phyloP scores from a whole-genome alignment of 2,113 vertebrate species.

The Conger conger region DNA sequence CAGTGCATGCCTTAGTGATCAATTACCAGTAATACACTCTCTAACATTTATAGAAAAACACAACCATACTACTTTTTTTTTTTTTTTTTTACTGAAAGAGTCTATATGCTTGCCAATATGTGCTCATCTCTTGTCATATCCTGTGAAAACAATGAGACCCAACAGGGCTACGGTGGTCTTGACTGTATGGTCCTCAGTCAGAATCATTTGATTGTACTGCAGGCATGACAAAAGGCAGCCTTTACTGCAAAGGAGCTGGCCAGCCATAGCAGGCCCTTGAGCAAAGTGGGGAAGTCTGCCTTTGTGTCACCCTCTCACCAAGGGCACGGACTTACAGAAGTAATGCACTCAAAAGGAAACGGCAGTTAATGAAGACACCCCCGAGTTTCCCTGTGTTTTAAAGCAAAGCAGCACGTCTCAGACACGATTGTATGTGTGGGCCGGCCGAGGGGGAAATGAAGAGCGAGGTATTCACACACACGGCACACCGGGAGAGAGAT shows the following conservation, averaged over 20 bases:
- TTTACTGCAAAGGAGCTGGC: background rate
- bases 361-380: background rate
- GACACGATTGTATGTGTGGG: slow-evolving; percentile 5
- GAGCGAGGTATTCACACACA: slow-evolving; percentile 45
- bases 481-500: background rate
- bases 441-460: background rate
- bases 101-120: background rate
- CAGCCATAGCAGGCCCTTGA: background rate
- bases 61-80: background rate
- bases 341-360: background rate
- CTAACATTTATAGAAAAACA: background rate
- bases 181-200: background rate
- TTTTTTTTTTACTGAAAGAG: background rate
- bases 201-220: background rate
- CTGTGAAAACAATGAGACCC: background rate
- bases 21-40: background rate
- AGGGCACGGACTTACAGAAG: background rate
- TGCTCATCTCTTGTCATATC: background rate
- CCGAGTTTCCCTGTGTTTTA: slow-evolving; percentile 8
- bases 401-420: background rate
- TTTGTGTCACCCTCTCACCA: background rate
- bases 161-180: too few relatives aligned
- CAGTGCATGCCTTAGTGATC: background rate
- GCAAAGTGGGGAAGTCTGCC: slow-evolving; percentile 1
- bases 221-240: background rate